Conservation (phyloP, 2,888 invertebrate genomes). For the Limnephilus marmoratus region DNA sequence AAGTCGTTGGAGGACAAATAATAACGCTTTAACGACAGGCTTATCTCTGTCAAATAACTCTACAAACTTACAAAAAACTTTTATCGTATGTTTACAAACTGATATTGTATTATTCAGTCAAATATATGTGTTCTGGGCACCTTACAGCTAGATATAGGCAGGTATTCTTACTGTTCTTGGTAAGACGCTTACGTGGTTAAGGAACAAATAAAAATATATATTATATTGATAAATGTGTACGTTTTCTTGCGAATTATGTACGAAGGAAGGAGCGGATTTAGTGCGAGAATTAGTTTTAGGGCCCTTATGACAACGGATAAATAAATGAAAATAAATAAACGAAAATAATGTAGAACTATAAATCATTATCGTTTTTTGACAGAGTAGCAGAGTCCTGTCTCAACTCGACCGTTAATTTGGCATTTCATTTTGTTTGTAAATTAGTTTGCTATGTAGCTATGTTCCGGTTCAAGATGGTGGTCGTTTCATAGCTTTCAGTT, state of each 20-base stretch:
- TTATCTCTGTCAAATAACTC: constrained; percentile 48
- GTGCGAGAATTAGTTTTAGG: too few species aligned
- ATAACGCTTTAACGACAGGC: constrained; percentile 12
- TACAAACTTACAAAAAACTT: not conserved
- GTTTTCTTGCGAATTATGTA: not conserved
- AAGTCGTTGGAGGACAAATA: constrained; percentile 30
- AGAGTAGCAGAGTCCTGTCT: too few species aligned
- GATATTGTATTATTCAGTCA: not conserved
- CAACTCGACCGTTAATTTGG: too few species aligned
- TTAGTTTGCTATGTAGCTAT: too few species aligned
- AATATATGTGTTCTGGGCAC: not conserved
- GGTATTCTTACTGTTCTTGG: not conserved
- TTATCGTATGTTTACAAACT: constrained; percentile 30
- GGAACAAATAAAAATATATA: not conserved
- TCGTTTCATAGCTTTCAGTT: too few species aligned
- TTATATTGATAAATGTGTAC: not conserved
- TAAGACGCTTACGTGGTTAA: not conserved
- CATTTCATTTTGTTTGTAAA: too few species aligned
- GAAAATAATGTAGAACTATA: too few species aligned
- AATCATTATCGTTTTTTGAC: too few species aligned
- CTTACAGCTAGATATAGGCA: not conserved
- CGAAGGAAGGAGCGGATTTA: not conserved
- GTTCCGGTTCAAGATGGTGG: too few species aligned
- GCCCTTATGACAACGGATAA: too few species aligned
- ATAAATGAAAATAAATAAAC: too few species aligned